Evolutionary conservation across 2,888 invertebrate species (phyloP), one percentile per base, ranked within the genome.

Genomic region (Drosophila melanosoma): DNA sequence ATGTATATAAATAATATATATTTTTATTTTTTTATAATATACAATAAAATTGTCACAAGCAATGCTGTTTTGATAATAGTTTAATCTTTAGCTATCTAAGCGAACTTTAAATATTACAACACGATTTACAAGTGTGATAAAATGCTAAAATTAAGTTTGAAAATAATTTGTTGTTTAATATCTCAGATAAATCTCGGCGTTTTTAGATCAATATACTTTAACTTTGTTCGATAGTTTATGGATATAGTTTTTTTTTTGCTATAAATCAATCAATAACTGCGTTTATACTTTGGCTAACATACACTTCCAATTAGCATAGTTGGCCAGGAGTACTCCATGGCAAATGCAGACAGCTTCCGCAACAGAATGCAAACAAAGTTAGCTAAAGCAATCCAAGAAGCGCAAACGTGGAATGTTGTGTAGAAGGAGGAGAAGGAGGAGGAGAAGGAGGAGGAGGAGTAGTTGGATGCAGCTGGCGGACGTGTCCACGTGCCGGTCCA

Each of bases 281-380:
- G n/a, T 6, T n/a, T 51, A 51, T 26, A 7, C 17, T 32, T 26
- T 7, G 32, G 20, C 33, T 51, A 17, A 7, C 15, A 53, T 23
- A 36, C 38, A 33, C 61, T 51, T 48, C 65, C 32, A 65, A 77
- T 71, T 77, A 66, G 48, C 72, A 52, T 42, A 33, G 58, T 65
- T 49, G 36, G 64, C 61, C 57, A 26, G 33, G 45, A 51, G 56
- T 26, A 20, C 38, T 48, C 33, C 45, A 26, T 12, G 42, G 48
- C 66, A 52, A 35, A 45, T n/a, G 53, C 61, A 69, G 58, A 65
- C 78, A 76, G 66, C 72, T 57, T 76, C 66, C 62, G 66, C 69
- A 81, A 72, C 77, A 69, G 61, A 76, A 65, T 78, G 76, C 81
- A 60, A 70, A 76, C 70, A 65, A 76, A 76, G 67, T 78, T 70